Conservation (phyloP, 2,888 invertebrate genomes). For the Helleia helle region DNA sequence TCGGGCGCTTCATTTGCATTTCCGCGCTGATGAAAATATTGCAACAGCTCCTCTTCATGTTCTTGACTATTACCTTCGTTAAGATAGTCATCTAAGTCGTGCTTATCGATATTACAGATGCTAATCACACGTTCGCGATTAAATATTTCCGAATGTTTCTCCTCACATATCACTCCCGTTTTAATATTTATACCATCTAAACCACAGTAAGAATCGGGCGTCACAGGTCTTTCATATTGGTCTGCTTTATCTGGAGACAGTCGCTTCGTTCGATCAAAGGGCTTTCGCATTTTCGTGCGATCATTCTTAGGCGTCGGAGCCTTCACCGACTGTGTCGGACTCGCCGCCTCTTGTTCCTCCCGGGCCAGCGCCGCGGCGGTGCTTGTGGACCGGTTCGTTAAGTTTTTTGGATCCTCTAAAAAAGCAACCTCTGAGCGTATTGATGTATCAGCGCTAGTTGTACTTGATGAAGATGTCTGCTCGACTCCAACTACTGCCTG, state of each 20-base stretch:
- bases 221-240: constrained; percentile 44
- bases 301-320: constrained; percentile 61
- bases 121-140: constrained; percentile 81
- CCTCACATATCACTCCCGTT: constrained; percentile 62
- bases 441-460: constrained; percentile 28
- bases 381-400: constrained; percentile 72
- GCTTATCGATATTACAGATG: constrained; percentile 85
- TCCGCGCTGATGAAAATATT: constrained; percentile 81
- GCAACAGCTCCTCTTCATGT: constrained; percentile 88
- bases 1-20: constrained; percentile 38
- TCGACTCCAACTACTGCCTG: constrained; percentile 24
- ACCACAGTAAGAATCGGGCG: constrained; percentile 68
- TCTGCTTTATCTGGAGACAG: constrained; percentile 43
- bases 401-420: constrained; percentile 74
- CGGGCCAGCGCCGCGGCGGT: constrained; percentile 74
- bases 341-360: constrained; percentile 68
- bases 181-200: constrained; percentile 59
- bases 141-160: constrained; percentile 69
- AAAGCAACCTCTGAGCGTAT: constrained; percentile 54
- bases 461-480: constrained; percentile 28
- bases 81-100: constrained; percentile 86
- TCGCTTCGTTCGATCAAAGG: constrained; percentile 38
- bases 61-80: constrained; percentile 84
- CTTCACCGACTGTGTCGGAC: constrained; percentile 69
- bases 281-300: constrained; percentile 31